These are phyloP conservation scores for Cotesia typhae DNA, from an alignment of 1,140 invertebrate species.

Conservation along the genomic window DNA sequence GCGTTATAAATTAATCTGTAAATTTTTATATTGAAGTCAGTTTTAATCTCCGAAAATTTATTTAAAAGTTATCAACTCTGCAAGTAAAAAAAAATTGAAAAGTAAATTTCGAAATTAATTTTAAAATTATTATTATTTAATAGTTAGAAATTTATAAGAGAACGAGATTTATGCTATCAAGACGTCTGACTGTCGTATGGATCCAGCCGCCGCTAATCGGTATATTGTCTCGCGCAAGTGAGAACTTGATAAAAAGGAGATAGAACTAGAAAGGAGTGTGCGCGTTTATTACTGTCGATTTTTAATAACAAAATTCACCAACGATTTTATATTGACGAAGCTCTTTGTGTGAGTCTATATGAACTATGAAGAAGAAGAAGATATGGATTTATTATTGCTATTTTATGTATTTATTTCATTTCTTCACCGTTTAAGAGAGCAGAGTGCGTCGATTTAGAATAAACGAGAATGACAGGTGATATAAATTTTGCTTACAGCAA, in stretches of 20 bases:
- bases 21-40: no score
- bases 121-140: neutral
- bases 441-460: neutral
- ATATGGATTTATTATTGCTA: no score
- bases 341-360: no score
- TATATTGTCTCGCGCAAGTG: constrained; percentile 26
- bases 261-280: constrained; percentile 13
- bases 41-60: neutral
- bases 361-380: no score
- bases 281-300: constrained; percentile 24
- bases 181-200: constrained; percentile 28
- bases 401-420: no score
- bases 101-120: neutral
- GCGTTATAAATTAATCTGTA: no score
- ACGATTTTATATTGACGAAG: neutral
- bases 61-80: neutral
- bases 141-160: neutral
- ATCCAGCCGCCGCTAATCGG: constrained; percentile 30
- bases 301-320: neutral
- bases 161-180: constrained; percentile 2
- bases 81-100: neutral
- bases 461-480: neutral
- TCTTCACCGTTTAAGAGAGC: neutral
- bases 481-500: constrained; percentile 26
- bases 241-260: constrained; percentile 2